Conservation (phyloP, 2,113 vertebrate genomes). For the Misgurnus anguillicaudatus region DNA sequence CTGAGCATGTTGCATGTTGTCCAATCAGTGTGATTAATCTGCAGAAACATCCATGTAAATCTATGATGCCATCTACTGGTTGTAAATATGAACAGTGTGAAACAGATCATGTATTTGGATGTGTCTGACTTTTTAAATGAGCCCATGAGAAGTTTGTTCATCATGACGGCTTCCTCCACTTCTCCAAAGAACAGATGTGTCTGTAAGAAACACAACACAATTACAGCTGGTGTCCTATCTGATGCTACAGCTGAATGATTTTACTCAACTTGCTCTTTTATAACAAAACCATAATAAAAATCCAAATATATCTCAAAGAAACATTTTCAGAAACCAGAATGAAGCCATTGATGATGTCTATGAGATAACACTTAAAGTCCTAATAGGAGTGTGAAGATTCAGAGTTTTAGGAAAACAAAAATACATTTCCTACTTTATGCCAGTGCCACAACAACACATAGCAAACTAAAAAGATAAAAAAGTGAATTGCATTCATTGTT, state of each 20-base stretch:
- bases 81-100: no score
- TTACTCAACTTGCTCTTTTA: background rate
- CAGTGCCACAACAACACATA: background rate
- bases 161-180: conserved; percentile 92
- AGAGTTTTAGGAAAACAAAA: background rate
- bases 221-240: background rate
- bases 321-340: conserved; percentile 96
- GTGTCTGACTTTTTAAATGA: conserved; percentile 92
- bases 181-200: conserved; percentile 96
- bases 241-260: background rate
- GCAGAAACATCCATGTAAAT: no score
- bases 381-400: conserved; percentile 55
- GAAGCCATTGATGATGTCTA: conserved; percentile 98
- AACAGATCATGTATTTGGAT: no score
- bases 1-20: no score
- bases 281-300: no score
- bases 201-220: conserved; percentile 68
- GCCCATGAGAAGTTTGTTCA: conserved; percentile 95
- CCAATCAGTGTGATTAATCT: no score
- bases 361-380: conserved; percentile 95
- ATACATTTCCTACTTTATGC: background rate
- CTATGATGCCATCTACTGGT: no score
- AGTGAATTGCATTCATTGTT: no score
- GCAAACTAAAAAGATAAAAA: no score
- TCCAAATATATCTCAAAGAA: conserved; percentile 71